Conservation (phyloP, 1,140 invertebrate genomes). For the Diorhabda elongata region DNA sequence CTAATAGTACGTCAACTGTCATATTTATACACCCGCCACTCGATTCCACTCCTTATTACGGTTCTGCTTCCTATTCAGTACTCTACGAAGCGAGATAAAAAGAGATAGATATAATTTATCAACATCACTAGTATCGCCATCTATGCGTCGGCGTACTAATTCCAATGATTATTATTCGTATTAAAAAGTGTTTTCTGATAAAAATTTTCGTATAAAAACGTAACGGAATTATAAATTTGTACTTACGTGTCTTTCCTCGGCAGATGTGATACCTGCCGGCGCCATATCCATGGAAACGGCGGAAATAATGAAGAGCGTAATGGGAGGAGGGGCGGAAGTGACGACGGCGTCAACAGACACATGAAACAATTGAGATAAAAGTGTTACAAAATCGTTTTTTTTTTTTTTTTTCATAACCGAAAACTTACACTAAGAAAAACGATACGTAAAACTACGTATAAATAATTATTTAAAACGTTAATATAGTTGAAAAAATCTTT, state of each 20-base stretch:
- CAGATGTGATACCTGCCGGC: constrained; percentile 44
- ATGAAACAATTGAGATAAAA: constrained; percentile 44
- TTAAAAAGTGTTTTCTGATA: constrained; percentile 10
- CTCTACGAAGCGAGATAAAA: background rate
- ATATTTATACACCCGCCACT: too few species aligned
- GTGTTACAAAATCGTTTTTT: constrained; percentile 4
- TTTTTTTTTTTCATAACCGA: too few species aligned
- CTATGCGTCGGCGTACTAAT: background rate
- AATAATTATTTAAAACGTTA: too few species aligned
- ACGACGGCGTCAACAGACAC: constrained; percentile 27
- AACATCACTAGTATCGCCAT: background rate
- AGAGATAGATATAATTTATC: background rate
- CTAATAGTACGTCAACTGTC: too few species aligned
- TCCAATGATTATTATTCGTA: constrained; percentile 6
- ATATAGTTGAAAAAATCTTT: too few species aligned
- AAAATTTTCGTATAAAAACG: constrained; percentile 7
- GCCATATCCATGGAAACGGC: constrained; percentile 35
- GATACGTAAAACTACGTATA: too few species aligned
- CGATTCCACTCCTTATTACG: too few species aligned
- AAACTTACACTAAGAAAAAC: too few species aligned
- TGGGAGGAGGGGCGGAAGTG: constrained; percentile 12
- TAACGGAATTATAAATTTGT: constrained; percentile 38
- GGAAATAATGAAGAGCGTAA: constrained; percentile 12
- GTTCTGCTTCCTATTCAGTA: too few species aligned
- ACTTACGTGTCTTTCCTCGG: constrained; percentile 47